A percentile compares a stretch with the other conserved stretches of the same genome.
Evolutionary conservation across 2,888 invertebrate genomes (phyloP).

Genomic region (Drosophila nigritarsus): DNA sequence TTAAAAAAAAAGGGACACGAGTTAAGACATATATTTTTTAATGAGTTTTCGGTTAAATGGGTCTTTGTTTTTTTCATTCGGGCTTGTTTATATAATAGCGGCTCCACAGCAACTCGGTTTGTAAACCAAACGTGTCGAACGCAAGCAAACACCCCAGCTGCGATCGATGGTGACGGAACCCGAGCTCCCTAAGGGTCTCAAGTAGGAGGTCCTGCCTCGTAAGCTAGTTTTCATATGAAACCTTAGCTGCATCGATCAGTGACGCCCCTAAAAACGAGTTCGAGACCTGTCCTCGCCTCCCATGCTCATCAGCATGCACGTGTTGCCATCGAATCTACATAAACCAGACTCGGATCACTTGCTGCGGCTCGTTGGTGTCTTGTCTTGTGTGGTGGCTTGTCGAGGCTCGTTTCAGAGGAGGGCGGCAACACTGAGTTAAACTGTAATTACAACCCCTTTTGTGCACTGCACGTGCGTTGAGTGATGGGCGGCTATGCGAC

Average conservation of each 20-base stretch:
- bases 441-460: slow-evolving; percentile 74
- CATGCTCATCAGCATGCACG: slow-evolving; percentile 55
- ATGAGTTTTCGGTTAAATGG: slow-evolving; percentile 37
- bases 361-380: slow-evolving; percentile 29
- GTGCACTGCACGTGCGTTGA: slow-evolving; percentile 70
- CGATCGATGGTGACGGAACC: slow-evolving; percentile 24
- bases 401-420: slow-evolving; percentile 53
- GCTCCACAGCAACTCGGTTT: slow-evolving; percentile 25
- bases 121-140: slow-evolving; percentile 44
- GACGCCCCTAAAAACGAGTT: slow-evolving; percentile 57
- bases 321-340: slow-evolving; percentile 71
- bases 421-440: slow-evolving; percentile 64
- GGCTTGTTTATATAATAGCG: slow-evolving; percentile 29
- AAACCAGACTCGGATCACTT: slow-evolving; percentile 37
- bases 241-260: slow-evolving; percentile 47
- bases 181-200: slow-evolving; percentile 58
- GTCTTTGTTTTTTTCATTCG: slow-evolving; percentile 14
- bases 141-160: slow-evolving; percentile 56
- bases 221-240: slow-evolving; percentile 31
- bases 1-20: slow-evolving; percentile 12
- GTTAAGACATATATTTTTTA: slow-evolving; percentile 31
- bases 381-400: slow-evolving; percentile 27
- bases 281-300: slow-evolving; percentile 67
- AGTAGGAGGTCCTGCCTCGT: slow-evolving; percentile 63
- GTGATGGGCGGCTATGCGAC: slow-evolving; percentile 54